Evolutionary conservation across 2,888 invertebrate genomes (phyloP), one percentile per base, ranked within the genome.

Genomic region (Aleiodes testaceus): DNA sequence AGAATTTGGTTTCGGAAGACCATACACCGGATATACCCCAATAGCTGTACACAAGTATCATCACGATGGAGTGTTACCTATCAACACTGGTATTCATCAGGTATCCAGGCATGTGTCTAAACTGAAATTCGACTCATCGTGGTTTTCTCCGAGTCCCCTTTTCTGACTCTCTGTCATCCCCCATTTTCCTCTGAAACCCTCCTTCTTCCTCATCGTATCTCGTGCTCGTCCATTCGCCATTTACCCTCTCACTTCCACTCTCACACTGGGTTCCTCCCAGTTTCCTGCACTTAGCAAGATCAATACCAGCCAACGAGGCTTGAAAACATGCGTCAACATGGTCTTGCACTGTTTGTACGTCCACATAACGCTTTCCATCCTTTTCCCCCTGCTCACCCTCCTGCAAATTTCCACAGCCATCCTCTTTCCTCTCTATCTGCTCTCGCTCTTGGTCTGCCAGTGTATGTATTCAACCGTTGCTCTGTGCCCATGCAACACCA

Each of bases 241-340:
- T 72, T 72, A 71, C 72, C 69, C 75, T 73, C 75, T 72, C 73
- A 75, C 79, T 82, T 79, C 79, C 82, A 77, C 81, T 80, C 79
- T 75, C 82, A 78, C 78, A 75, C 78, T 66, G 78, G 79, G 81
- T 72, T 77, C 81, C 81, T 81, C 82, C 82, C 81, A 80, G 85
- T 84, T 86, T 86, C 85, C 86, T 87, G 85, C 87, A 87, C 87
- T 87, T 87, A 87, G 87, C 87, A 88, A 89, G 89, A 90, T 90
- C 89, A 89, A 90, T 89, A 90, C 89, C 87, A 87, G 87, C 87
- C 89, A 89, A 89, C 90, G 89, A 90, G 88, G 89, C 89, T 89
- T 89, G 89, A 90, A 90, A 90, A 90, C 90, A 90, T 89, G 90
- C 90, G 90, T 90, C 90, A 90, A 90, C 90, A 90, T 84, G 86